Percentiles rank a stretch among this genome's conserved stretches.
These are phyloP conservation scores for Chirona hameri DNA, from an alignment of 2,888 invertebrate genomes.

Conservation along the genomic window DNA sequence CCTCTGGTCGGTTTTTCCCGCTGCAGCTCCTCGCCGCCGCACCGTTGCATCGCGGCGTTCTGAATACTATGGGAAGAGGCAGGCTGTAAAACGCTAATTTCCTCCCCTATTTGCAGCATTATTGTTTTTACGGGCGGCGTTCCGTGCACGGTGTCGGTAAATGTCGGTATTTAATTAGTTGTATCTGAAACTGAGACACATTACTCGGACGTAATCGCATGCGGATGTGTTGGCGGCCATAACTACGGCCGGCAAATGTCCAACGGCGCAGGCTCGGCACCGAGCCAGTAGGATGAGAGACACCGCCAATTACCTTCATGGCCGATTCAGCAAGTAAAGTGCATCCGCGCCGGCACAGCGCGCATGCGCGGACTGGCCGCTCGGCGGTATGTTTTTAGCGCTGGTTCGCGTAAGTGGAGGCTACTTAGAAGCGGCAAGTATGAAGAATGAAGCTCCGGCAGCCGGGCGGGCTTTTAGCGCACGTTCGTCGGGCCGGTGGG, in stretches of 20 bases:
- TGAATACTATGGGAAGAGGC: neutral
- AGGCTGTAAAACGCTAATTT: neutral
- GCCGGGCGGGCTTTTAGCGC: neutral
- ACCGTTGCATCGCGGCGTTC: too few relatives aligned
- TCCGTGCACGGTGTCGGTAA: neutral
- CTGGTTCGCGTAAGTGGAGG: neutral
- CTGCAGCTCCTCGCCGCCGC: too few relatives aligned
- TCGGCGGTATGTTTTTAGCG: neutral
- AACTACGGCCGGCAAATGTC: neutral
- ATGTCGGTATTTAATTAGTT: neutral
- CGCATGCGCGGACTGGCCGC: neutral
- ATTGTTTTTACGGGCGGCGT: neutral
- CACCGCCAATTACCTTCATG: slow-evolving; percentile 6
- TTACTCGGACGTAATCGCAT: neutral
- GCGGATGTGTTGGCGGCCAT: neutral
- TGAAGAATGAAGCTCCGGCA: neutral
- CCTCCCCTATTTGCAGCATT: neutral
- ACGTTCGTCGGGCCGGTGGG: neutral
- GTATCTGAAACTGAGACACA: slow-evolving; percentile 10
- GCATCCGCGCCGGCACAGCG: neutral
- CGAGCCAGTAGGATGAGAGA: neutral
- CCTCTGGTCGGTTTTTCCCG: too few relatives aligned
- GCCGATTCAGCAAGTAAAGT: neutral
- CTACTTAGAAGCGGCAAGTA: neutral
- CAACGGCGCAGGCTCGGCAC: neutral